These are phyloP conservation scores for Camptogramma bilineatum DNA, from an alignment of 2,888 invertebrate species.

Conservation along the genomic window DNA sequence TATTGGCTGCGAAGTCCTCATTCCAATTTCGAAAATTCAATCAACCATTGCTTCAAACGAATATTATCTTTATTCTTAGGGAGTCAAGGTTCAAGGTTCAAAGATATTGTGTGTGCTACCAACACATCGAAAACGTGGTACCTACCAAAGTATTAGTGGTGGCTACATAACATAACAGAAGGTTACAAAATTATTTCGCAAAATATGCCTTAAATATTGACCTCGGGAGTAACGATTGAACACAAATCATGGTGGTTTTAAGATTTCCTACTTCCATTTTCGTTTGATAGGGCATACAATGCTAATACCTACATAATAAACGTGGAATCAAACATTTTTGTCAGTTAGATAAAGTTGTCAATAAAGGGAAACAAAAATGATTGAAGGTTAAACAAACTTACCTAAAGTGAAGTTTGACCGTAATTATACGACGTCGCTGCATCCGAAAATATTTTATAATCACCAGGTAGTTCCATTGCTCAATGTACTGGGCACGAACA, in stretches of 20 bases:
- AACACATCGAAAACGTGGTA: constrained; percentile 46
- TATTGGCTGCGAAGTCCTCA: constrained; percentile 35
- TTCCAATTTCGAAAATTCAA: constrained; percentile 57
- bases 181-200: constrained; percentile 34
- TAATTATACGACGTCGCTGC: too few species aligned
- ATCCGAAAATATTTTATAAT: too few species aligned
- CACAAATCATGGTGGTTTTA: too few species aligned
- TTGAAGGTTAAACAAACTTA: too few species aligned
- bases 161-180: constrained; percentile 67
- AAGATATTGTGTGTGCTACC: constrained; percentile 49
- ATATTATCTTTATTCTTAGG: constrained; percentile 35
- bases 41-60: constrained; percentile 42
- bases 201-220: constrained; percentile 23
- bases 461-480: too few species aligned
- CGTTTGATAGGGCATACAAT: too few species aligned
- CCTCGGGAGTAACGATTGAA: neutral
- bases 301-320: too few species aligned
- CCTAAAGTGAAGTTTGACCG: too few species aligned
- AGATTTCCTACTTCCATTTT: neutral
- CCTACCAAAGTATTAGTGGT: constrained; percentile 69
- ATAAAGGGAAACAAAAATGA: too few species aligned
- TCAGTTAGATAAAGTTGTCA: too few species aligned
- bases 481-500: too few species aligned
- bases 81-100: constrained; percentile 38
- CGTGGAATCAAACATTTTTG: too few species aligned